phyloP scores from a whole-genome alignment of 2,888 invertebrate genomes.

The Tinea trinotella region DNA sequence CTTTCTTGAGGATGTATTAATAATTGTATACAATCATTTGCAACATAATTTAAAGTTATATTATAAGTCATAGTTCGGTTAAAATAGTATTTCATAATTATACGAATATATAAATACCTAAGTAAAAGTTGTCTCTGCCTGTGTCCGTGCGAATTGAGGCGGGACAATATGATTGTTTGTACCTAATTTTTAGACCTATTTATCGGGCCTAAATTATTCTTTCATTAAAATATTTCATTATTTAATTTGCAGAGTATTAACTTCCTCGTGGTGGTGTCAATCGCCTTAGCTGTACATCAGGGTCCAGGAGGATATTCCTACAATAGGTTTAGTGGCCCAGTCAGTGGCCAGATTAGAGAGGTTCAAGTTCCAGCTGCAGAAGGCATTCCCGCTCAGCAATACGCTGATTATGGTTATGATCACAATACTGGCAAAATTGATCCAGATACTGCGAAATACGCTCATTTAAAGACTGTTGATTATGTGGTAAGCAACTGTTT shows the following conservation, averaged over 20 bases:
- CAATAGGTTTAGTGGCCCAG: conserved; percentile 81
- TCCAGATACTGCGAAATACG: conserved; percentile 62
- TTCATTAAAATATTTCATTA: conserved; percentile 2
- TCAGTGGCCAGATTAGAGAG: conserved; percentile 76
- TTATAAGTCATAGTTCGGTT: too few relatives aligned
- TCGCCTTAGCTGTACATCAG: conserved; percentile 33
- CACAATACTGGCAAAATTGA: conserved; percentile 58
- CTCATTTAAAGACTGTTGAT: conserved; percentile 73
- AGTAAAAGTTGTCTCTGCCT: too few relatives aligned
- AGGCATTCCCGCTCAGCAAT: conserved; percentile 54
- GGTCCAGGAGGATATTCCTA: conserved; percentile 76
- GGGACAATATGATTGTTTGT: too few relatives aligned
- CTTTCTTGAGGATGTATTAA: too few relatives aligned
- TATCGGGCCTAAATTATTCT: too few relatives aligned
- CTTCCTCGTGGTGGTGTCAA: conserved; percentile 37
- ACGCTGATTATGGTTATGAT: conserved; percentile 65
- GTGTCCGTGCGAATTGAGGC: too few relatives aligned
- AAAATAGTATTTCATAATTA: too few relatives aligned
- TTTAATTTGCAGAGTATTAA: conserved; percentile 39
- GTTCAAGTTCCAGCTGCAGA: conserved; percentile 66
- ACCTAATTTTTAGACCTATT: too few relatives aligned
- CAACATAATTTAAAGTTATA: too few relatives aligned
- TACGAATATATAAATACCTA: too few relatives aligned
- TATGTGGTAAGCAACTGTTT: conserved; percentile 67
- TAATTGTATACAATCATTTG: too few relatives aligned